Conservation (phyloP, 2,797 vertebrate species). For the Onychomys torridus region DNA sequence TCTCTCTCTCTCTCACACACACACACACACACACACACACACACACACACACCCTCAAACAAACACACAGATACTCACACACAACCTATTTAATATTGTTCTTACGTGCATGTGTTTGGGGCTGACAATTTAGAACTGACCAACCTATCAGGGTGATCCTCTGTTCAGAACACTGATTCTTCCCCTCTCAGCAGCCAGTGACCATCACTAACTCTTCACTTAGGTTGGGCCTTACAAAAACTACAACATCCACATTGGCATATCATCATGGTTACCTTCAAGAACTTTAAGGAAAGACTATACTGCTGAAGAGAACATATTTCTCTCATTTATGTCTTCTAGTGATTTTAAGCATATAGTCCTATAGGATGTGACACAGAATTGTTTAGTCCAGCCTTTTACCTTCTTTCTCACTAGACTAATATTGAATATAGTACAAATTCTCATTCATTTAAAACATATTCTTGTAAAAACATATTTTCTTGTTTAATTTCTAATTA, state of each 20-base stretch:
- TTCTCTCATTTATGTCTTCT: neutral
- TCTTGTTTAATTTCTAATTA: neutral
- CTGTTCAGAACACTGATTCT: too few species aligned
- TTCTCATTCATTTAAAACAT: constrained; percentile 27
- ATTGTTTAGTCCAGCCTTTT: neutral
- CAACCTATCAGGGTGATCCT: too few species aligned
- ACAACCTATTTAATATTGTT: neutral
- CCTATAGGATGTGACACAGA: neutral
- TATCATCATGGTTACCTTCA: neutral
- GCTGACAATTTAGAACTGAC: neutral
- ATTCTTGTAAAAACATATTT: neutral
- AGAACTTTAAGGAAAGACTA: neutral
- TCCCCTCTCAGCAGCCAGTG: too few species aligned
- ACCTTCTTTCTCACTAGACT: neutral
- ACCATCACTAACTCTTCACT: too few species aligned
- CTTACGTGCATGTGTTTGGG: neutral
- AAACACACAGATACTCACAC: neutral
- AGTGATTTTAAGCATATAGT: neutral
- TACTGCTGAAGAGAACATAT: neutral
- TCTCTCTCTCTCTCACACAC: too few species aligned
- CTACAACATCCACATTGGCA: neutral
- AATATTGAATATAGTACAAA: neutral
- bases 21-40: neutral
- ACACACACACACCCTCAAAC: neutral
- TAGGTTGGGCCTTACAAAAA: too few species aligned